Base-by-base conservation (phyloP, 1,140 invertebrate genomes). In the Lutraria rhynchaena region DNA sequence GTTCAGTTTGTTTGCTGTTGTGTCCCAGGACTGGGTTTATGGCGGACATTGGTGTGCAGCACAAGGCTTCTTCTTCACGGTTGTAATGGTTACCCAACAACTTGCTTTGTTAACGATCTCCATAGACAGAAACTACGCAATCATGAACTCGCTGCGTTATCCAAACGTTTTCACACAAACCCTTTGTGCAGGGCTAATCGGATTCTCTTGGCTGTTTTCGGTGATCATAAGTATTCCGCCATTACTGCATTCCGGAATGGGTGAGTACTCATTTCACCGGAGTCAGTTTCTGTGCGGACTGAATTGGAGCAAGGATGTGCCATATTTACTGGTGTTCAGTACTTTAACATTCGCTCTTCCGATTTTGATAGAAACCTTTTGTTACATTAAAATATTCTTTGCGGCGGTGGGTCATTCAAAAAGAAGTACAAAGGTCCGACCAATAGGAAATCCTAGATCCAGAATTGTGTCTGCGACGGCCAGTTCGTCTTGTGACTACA, bases 101-200 rank as follows among this genome's bases (percentile, higher is more conserved):
- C 76, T 87, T 49, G 84, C 84, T 2, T 61, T 89, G 1, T 67
- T 86, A 29, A 77, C 82, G 17, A 88, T 89, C 53, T 88, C 88
- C 31, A 35, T 89, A 13, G 88, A 89, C 81, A 71, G 87, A n/a
- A 86, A 89, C 75, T 89, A 87, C 82, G 85, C 87, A 33, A 89
- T 89, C 27, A 85, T 86, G 31, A 86, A 88, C 82, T 87, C 88
- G 1, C 77, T 89, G 1, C 82, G 88, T 44, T 89, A 89, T 78
- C 87, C 86, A 46, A 85, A 86, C 69, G 82, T 89, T 5, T 89
- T 89, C 71, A 87, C 88, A 24, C 85, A 84, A 44, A 81, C 71
- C 11, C 83, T 85, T 29, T 82, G 84, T 57, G 67, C 83, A 60
- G 51, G 78, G 13, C n/a, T 88, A 17, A 85, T 89, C 9, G 81